Conservation (phyloP, 1,140 invertebrate species). For the Schmidtea mediterranea region DNA sequence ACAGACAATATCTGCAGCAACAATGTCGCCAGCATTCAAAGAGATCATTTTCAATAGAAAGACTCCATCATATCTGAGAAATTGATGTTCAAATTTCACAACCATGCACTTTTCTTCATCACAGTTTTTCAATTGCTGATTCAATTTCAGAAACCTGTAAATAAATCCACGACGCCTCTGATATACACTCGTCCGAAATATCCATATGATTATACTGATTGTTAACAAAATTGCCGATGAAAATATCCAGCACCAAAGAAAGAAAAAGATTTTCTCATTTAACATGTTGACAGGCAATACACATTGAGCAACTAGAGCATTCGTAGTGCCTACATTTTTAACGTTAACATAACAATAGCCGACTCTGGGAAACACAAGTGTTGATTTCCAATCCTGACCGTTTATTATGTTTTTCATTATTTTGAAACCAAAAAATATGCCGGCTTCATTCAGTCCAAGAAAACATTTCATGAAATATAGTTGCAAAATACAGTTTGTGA, state of each 20-base stretch:
- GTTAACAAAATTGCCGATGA: background rate
- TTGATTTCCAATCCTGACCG: background rate
- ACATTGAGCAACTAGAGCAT: background rate
- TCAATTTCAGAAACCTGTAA: background rate
- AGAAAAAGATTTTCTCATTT: background rate
- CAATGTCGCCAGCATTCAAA: conserved; percentile 2
- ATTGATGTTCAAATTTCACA: background rate
- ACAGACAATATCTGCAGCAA: conserved; percentile 1
- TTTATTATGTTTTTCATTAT: background rate
- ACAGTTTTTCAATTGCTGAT: background rate
- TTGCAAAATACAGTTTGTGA: background rate
- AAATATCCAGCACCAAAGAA: conserved; percentile 1
- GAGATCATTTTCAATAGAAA: background rate
- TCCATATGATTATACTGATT: background rate
- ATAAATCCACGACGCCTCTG: background rate
- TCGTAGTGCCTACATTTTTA: background rate
- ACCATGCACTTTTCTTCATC: background rate
- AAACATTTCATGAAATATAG: background rate
- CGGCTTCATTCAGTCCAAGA: background rate
- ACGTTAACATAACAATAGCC: background rate
- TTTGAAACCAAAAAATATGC: background rate
- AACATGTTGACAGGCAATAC: conserved; percentile 3
- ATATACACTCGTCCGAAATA: background rate
- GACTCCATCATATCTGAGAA: background rate
- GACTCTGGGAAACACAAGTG: background rate